phyloP scores from a whole-genome alignment of 92 coral and sea anemone genomes.

The Blastomussa wellsi region DNA sequence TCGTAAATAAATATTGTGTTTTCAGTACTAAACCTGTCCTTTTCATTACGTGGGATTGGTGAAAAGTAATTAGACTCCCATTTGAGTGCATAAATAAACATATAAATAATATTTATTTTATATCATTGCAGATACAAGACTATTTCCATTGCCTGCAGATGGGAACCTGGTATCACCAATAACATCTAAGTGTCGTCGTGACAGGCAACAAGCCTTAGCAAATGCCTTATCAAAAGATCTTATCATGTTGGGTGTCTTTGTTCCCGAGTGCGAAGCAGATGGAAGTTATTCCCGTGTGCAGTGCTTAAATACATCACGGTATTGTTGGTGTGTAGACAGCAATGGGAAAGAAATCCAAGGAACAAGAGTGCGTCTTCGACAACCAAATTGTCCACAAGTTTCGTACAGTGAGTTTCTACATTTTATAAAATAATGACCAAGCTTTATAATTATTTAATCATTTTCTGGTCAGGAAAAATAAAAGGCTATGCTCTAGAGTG shows the following conservation, averaged over 20 bases:
- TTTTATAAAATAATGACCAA: background rate
- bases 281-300: constrained; percentile 76
- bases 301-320: constrained; percentile 65
- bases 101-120: background rate
- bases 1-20: background rate
- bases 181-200: constrained; percentile 66
- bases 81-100: background rate
- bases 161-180: constrained; percentile 7
- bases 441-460: no score
- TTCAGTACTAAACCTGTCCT: background rate
- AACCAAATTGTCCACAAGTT: constrained; percentile 66
- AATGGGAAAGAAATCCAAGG: constrained; percentile 74
- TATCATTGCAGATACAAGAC: constrained; percentile 1
- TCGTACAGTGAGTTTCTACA: constrained; percentile 19
- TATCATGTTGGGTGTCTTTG: constrained; percentile 66
- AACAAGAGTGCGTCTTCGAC: constrained; percentile 65
- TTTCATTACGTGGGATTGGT: background rate
- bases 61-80: no score
- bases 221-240: constrained; percentile 64
- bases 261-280: constrained; percentile 83
- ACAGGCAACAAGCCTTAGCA: constrained; percentile 61
- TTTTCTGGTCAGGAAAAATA: background rate
- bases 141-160: background rate
- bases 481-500: no score
- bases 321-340: constrained; percentile 92